Base-by-base conservation (phyloP, 2,113 vertebrate genomes). In the Nothobranchius kuhntae region DNA sequence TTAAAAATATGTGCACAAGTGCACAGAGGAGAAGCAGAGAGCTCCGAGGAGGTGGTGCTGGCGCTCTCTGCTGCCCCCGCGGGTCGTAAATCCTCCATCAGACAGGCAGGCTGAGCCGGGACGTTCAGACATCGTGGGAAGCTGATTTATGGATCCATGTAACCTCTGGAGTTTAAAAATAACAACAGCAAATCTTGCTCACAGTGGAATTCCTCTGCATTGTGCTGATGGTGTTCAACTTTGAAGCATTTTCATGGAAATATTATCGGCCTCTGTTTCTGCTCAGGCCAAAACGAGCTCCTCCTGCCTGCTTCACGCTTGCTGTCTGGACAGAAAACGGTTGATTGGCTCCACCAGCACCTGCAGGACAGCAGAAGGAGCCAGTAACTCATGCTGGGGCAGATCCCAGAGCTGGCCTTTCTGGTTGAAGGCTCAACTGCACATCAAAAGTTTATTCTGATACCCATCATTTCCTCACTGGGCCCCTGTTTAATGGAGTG, bases 111-210 rank as follows among this genome's bases (percentile, higher is more conserved):
- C 78, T 46, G 75, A 84, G 75, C 80, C 24, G 58, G 61, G 30
- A 30, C 30, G 30, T 30, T 30, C 30, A 30, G 30, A 30, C 30
- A 58, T 77, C 1, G 58, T 21, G 75, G 53, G 74, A 45, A 42
- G 72, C 69, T 87, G 87, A 88, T 87, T 90, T 89, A 90, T 84
- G 71, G 86, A 84, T 87, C 68, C 12, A 74, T 53, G 70, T 76
- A 71, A 84, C 89, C 89, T 89, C 82, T 86, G 63, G 78, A 85
- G 85, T 89, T 88, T 79, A 88, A 81, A 89, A 91, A 90, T 85
- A 91, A 90, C 83, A 87, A 79, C 65, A 78, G 69, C 71, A 78
- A 86, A 83, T 84, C 86, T 85, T 63, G 71, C 73, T 73, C 64
- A 81, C 80, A 73, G 77, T 60, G 67, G 73, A 83, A 74, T 71